phyloP scores from a whole-genome alignment of 1,140 invertebrate genomes.

The Armadillidium nasatum region DNA sequence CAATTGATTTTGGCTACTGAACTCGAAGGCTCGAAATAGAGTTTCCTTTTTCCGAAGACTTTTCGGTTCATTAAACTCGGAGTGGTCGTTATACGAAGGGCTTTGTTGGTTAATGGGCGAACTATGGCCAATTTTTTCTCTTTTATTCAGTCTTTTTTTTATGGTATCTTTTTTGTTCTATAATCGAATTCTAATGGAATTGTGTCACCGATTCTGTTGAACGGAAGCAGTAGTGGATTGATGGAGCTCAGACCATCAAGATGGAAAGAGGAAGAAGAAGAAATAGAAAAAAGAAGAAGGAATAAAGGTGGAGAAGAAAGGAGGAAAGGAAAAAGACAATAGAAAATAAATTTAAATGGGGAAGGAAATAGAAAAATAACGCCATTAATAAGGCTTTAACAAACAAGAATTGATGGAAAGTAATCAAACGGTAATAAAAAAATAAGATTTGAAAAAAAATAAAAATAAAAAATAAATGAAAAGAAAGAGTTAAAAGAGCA shows the following conservation, averaged over 20 bases:
- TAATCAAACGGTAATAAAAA: too few relatives aligned
- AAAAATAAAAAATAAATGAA: too few relatives aligned
- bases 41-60: not conserved
- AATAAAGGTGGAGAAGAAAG: too few relatives aligned
- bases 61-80: not conserved
- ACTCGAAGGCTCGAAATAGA: too few relatives aligned
- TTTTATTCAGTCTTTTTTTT: not conserved
- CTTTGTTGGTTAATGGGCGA: not conserved
- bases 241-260: not conserved
- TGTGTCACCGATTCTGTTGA: not conserved
- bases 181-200: constrained; percentile 4
- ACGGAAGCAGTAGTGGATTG: not conserved
- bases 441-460: too few relatives aligned
- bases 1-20: too few relatives aligned
- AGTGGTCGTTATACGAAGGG: not conserved
- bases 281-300: not conserved
- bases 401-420: too few relatives aligned
- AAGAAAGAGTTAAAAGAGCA: too few relatives aligned
- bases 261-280: not conserved
- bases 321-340: too few relatives aligned
- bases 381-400: too few relatives aligned
- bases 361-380: too few relatives aligned
- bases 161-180: not conserved
- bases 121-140: not conserved
- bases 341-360: too few relatives aligned